Evolutionary conservation across 2,113 vertebrate genomes (phyloP), one percentile per base, ranked within the genome.

Genomic region (Mobula birostris): DNA sequence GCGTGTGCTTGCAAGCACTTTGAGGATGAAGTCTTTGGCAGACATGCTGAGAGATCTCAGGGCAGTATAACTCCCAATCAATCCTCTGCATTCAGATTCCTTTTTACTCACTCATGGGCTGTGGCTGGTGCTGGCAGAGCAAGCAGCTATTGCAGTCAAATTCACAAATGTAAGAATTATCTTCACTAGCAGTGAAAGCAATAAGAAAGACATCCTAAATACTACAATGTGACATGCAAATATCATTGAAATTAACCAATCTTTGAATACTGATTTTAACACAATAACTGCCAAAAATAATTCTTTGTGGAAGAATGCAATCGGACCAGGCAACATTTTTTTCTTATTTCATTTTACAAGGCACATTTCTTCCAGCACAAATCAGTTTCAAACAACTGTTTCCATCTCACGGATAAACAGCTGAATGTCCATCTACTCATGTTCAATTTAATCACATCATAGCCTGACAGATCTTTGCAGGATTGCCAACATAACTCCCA

Each of bases 331-430:
- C 85, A 66, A 17, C 58, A 29, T 27, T 29, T 88, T 88, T 63
- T 88, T 29, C n/a, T 63, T 63, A 88, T 63, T 88, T 58, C 83
- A 56, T 68, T n/a, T 90, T 63, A 32, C 61, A 90, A 66, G 85
- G n/a, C 85, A 1, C 9, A 29, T 32, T 88, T 88, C 61, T 14
- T n/a, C 63, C 27, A n/a, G 14, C 66, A 32, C 32, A 15, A 66
- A 17, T 90, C 61, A 66, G 66, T 61, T 90, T 85, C 82, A 58
- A 83, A 24, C 40, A 85, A 85, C 29, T 19, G 85, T 15, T 68
- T 15, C 61, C 61, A 32, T 61, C 61, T 66, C 8, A 15, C n/a
- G 40, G 85, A 32, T n/a, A 90, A 29, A 90, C 66, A 5, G 14
- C 29, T 19, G 85, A 66, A 29, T 17, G n/a, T 19, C 29, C 1